Percentiles rank a stretch among this genome's conserved stretches.
Evolutionary conservation across 2,888 invertebrate species (phyloP).

Genomic region (Pecten maximus): DNA sequence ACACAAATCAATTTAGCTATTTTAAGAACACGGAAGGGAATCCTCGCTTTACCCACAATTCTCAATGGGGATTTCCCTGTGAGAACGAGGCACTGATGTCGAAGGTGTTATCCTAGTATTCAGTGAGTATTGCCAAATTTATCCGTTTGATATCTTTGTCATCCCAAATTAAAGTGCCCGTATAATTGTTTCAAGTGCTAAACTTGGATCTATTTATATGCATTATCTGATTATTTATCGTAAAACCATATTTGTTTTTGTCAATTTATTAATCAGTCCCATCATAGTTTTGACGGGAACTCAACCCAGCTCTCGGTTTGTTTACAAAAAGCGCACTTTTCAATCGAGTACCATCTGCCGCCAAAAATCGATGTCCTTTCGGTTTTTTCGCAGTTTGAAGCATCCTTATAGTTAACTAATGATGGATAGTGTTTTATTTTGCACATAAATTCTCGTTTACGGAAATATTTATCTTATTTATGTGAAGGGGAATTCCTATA

Average conservation of each 20-base stretch:
- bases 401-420: conserved; percentile 34
- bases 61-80: conserved; percentile 53
- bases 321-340: conserved; percentile 32
- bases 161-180: conserved; percentile 44
- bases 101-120: conserved; percentile 55
- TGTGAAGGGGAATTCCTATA: conserved; percentile 30
- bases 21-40: conserved; percentile 36
- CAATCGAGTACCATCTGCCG: conserved; percentile 23
- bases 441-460: conserved; percentile 9
- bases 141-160: conserved; percentile 54
- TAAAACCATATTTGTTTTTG: conserved; percentile 15
- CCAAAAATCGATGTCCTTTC: conserved; percentile 10
- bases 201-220: conserved; percentile 2
- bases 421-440: conserved; percentile 41
- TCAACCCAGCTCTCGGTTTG: background rate
- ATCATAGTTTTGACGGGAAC: background rate
- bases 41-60: conserved; percentile 43
- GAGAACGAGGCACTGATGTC: conserved; percentile 60
- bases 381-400: conserved; percentile 21
- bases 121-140: conserved; percentile 54
- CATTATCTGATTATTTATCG: conserved; percentile 25
- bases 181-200: conserved; percentile 23
- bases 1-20: conserved; percentile 25
- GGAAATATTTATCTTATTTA: conserved; percentile 30
- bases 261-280: conserved; percentile 32